Evolutionary conservation across 1,140 invertebrate genomes (phyloP).

Genomic region (Andricus grossulariae): DNA sequence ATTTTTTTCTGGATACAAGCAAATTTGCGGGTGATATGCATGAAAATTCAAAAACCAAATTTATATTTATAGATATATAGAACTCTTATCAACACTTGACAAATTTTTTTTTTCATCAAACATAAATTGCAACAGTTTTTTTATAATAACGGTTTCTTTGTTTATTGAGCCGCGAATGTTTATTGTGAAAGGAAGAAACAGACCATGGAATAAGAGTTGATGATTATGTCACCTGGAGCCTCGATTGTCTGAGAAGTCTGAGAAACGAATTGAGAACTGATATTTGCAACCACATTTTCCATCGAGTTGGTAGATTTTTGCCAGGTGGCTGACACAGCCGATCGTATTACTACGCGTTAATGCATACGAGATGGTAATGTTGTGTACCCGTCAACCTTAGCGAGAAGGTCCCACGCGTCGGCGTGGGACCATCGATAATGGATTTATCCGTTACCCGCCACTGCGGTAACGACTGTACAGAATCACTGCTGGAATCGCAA

Average conservation of each 20-base stretch:
- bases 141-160: too few species aligned
- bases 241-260: conserved; percentile 27
- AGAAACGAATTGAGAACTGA: conserved; percentile 13
- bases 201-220: too few species aligned
- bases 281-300: neutral
- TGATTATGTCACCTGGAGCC: too few species aligned
- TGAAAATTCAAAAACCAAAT: too few species aligned
- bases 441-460: conserved; percentile 52
- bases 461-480: conserved; percentile 10
- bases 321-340: conserved; percentile 2
- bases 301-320: conserved; percentile 26
- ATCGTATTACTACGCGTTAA: conserved; percentile 34
- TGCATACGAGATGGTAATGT: conserved; percentile 54
- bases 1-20: too few species aligned
- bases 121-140: too few species aligned
- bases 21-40: too few species aligned
- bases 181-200: too few species aligned
- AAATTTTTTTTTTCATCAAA: too few species aligned
- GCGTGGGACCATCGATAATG: conserved; percentile 54
- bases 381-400: conserved; percentile 57
- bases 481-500: conserved; percentile 13
- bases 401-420: conserved; percentile 46
- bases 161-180: too few species aligned
- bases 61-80: too few species aligned
- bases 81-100: too few species aligned